Base-by-base conservation (phyloP, 2,888 invertebrate species). In the Marronus borbonicus region DNA sequence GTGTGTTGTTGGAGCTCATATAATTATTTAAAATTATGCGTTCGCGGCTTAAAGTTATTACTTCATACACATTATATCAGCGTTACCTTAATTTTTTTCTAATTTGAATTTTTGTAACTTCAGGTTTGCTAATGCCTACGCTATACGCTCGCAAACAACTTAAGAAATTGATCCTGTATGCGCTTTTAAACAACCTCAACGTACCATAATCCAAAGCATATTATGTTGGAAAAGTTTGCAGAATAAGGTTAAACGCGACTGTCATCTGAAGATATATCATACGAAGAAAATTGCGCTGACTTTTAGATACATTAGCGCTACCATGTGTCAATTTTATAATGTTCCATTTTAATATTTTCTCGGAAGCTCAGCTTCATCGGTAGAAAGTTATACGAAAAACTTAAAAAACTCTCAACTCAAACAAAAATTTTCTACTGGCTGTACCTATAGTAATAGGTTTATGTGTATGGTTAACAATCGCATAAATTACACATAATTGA, bases 1-100 rank as follows among this genome's bases (percentile, higher is more conserved):
- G 39, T 44, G 44, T 44, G 8, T 8, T 58, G 17, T 44, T 55
- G 36, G 20, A 72, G 39, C 20, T 28, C 20, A 12, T 60, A 10
- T 24, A 39, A 66, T 66, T 58, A 72, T 58, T 60, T 60, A 60
- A 58, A 72, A 39, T 72, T 58, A 36, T 52, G 39, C 39, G 3
- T 62, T 62, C 14, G 12, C 62, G 12, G 24, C 5, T 62, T 28
- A 14, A 62, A 62, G n/a, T 62, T 62, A 62, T 31, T 62, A 62
- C 62, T n/a, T 62, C 12, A 28, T 24, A 58, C 7, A 17, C 17
- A 2, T 28, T 65, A 36, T 31, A 65, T 8, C 12, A 28, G n/a
- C 31, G 44, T 44, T 44, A 8, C 44, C 5, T 36, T 36, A 36
- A 36, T 36, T 44, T 44, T 44, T 44, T 44, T 44, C 12, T 12